Conservation (phyloP, 2,888 invertebrate species). For the Dorcus parallelipipedus region DNA sequence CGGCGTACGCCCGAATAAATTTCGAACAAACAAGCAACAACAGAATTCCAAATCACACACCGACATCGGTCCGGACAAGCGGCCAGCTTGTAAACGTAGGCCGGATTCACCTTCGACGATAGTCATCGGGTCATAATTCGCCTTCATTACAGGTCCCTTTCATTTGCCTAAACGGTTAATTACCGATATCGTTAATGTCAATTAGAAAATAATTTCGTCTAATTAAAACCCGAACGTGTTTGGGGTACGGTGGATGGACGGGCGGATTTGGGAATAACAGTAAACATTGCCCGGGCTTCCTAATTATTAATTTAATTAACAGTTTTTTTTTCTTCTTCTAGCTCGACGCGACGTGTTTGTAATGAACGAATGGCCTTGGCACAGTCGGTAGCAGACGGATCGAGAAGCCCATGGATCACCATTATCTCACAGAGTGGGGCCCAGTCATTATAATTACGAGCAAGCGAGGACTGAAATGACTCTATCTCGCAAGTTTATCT, state of each 20-base stretch:
- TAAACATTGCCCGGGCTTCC: constrained; percentile 13
- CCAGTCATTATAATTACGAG: constrained; percentile 35
- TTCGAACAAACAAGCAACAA: no score
- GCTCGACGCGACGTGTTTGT: background rate
- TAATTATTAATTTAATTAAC: constrained; percentile 26
- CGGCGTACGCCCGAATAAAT: no score
- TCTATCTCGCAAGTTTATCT: constrained; percentile 31
- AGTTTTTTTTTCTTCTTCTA: constrained; percentile 12
- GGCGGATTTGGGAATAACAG: no score
- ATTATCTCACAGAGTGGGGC: constrained; percentile 33
- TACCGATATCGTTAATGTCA: background rate
- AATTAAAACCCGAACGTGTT: background rate
- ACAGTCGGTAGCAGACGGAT: constrained; percentile 22
- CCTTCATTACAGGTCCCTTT: background rate
- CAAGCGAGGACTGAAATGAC: constrained; percentile 32
- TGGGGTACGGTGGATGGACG: no score
- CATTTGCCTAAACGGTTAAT: background rate
- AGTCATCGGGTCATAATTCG: no score
- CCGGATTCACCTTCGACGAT: no score
- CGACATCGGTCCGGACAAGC: no score
- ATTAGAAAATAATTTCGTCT: background rate
- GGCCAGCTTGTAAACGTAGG: no score
- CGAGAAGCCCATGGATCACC: constrained; percentile 29
- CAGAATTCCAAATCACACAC: no score
- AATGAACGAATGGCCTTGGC: constrained; percentile 22